Evolutionary conservation across 2,888 invertebrate genomes (phyloP), one percentile per base, ranked within the genome.

Genomic region (Chrysolina haemoptera): DNA sequence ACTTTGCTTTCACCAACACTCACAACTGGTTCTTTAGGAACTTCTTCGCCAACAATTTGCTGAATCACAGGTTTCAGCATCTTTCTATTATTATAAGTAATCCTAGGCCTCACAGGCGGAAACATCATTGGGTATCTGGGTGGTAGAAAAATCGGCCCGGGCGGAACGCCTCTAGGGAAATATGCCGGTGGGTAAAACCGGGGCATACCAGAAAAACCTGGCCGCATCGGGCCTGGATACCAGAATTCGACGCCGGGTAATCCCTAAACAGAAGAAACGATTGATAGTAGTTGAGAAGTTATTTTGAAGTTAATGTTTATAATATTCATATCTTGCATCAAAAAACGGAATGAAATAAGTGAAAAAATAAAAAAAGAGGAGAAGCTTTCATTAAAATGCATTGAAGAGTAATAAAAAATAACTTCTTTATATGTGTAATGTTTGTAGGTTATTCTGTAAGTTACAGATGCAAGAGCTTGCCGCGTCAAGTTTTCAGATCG

Each of bases 71-170:
- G 18, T 22, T 55, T 55, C 35, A 35, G 35, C 5, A 55, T 55
- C 20, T 55, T 55, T 12, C 55, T 55, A 12, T 55, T 66, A 18
- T 66, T 48, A 46, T 66, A 66, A 9, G 22, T 14, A 10, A 40
- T 27, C 35, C 66, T 46, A 8, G 35, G 66, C n/a, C 48, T 48
- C 1, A 27, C 50, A 9, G 48, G 66, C 5, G 66, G 66, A 22
- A 35, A 66, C 66, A 66, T 50, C 66, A 66, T 66, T 12, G 66
- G 66, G 35, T 66, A 66, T 1, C 66, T 48, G 14, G 66, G 66
- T 6, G 50, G 66, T 4, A 66, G 27, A 20, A 66, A 50, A 35
- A 66, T 66, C 3, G 66, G 66, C 18, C 66, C 50, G n/a, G 66
- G 66, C 14, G 22, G 66, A 9, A 66, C 27, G 16, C 50, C 50